Evolutionary conservation across 2,113 vertebrate species (phyloP), one percentile per base, ranked within the genome.

Genomic region (Eidolon helvum): DNA sequence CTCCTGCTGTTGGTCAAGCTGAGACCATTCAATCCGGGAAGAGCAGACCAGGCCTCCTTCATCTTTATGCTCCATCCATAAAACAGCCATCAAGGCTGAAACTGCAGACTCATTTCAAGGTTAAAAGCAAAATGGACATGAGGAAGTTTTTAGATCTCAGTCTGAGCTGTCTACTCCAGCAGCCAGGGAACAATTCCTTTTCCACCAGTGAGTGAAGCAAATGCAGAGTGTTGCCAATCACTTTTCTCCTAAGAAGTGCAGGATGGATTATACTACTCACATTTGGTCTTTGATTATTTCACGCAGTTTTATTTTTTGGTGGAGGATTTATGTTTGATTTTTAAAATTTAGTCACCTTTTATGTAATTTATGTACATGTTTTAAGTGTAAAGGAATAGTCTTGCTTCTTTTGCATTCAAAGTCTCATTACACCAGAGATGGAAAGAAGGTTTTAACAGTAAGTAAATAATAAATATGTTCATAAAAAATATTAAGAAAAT

Each of bases 281-380:
- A n/a, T 45, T 38, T 28, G 5, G 18, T 59, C 74, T 75, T 35
- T 26, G 10, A 10, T 45, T 61, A 38, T 88, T 75, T 96, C 33
- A 35, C 48, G 24, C 61, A 40, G 10, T 75, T 80, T 92, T 43
- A 59, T 66, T 50, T 50, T 87, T 71, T 9, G 43, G 40, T 89
- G 16, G 18, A 7, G 7, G 7, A 19, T 79, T 87, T n/a, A n/a
- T 35, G 8, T 43, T 75, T 50, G 14, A 33, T 53, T 55, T 55
- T 82, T 61, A 55, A 18, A 28, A 96, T 96, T 77, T 38, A 4
- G 74, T 96, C 78, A 40, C 26, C 75, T 82, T 28, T 96, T 94
- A 71, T 95, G 74, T 55, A 89, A 95, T 96, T 97, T 96, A 93
- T 91, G 96, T 95, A 90, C 53, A 89, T 74, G 43, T 35, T 86